A percentile compares a stretch with the other conserved stretches of the same genome.
These are phyloP conservation scores for Malacoctenus gilli DNA, from an alignment of 2,797 vertebrate genomes.

Conservation along the genomic window DNA sequence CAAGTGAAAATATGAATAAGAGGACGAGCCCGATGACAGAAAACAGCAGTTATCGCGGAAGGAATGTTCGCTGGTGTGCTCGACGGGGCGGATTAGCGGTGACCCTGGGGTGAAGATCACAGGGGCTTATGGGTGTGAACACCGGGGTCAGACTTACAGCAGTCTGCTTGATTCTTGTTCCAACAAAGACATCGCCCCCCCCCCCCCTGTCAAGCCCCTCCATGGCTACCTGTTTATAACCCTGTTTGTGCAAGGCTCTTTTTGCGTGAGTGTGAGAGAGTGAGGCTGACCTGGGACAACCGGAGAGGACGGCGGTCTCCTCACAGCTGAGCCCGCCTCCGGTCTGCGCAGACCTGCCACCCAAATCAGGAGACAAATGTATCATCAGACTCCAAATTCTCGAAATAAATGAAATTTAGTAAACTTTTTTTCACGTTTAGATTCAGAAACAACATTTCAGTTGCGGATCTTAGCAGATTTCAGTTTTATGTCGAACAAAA, in stretches of 20 bases:
- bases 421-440: background rate
- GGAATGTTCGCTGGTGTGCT: slow-evolving; percentile 60
- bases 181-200: slow-evolving; percentile 35
- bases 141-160: slow-evolving; percentile 51
- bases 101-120: slow-evolving; percentile 61
- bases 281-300: slow-evolving; percentile 79
- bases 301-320: slow-evolving; percentile 73
- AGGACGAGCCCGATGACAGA: slow-evolving; percentile 52
- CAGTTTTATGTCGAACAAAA: too few relatives aligned
- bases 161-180: slow-evolving; percentile 44
- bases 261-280: slow-evolving; percentile 32
- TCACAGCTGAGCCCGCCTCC: slow-evolving; percentile 71
- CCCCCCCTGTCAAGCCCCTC: slow-evolving; percentile 13
- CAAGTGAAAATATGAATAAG: slow-evolving; percentile 54
- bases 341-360: slow-evolving; percentile 76
- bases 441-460: too few relatives aligned
- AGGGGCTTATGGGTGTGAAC: slow-evolving; percentile 50
- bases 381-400: slow-evolving; percentile 1
- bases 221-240: slow-evolving; percentile 24
- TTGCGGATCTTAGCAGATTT: too few relatives aligned
- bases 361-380: slow-evolving; percentile 27
- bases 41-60: slow-evolving; percentile 47
- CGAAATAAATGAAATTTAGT: background rate
- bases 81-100: slow-evolving; percentile 56
- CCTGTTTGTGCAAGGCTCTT: slow-evolving; percentile 26